Conservation (phyloP, 2,888 invertebrate genomes). For the Elegia similella region DNA sequence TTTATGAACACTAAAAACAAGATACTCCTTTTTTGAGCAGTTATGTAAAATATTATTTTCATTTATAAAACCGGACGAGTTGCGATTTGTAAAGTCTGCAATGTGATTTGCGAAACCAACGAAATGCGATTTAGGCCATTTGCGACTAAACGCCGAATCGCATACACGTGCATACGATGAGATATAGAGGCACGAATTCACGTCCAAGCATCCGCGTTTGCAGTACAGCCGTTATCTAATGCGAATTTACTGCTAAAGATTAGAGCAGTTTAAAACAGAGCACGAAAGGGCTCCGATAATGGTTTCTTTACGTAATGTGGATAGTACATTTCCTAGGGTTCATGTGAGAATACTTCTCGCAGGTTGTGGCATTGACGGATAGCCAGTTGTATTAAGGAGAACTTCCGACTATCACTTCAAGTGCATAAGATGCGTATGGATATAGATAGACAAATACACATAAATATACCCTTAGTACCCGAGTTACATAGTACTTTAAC, state of each 20-base stretch:
- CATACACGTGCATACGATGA: constrained; percentile 49
- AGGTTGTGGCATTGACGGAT: constrained; percentile 63
- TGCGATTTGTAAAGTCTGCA: no score
- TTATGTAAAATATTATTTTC: no score
- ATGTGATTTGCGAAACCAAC: no score
- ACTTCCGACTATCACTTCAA: neutral
- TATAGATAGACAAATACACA: neutral
- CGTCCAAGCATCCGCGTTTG: constrained; percentile 60
- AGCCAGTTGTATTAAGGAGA: constrained; percentile 34
- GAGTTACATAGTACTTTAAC: no score
- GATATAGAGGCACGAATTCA: constrained; percentile 63
- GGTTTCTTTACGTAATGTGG: constrained; percentile 60
- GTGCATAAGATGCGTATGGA: neutral
- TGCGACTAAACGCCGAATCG: constrained; percentile 27
- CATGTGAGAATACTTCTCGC: constrained; percentile 59
- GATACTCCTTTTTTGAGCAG: no score
- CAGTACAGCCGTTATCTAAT: constrained; percentile 62
- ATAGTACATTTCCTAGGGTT: constrained; percentile 65
- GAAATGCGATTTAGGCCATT: no score
- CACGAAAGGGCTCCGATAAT: constrained; percentile 55
- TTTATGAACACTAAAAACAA: no score
- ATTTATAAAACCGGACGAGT: no score
- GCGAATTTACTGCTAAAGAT: constrained; percentile 68
- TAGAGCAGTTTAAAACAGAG: constrained; percentile 47
- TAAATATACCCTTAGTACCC: no score